phyloP scores from a whole-genome alignment of 2,797 vertebrate genomes.

The Sebastolobus altivelis region DNA sequence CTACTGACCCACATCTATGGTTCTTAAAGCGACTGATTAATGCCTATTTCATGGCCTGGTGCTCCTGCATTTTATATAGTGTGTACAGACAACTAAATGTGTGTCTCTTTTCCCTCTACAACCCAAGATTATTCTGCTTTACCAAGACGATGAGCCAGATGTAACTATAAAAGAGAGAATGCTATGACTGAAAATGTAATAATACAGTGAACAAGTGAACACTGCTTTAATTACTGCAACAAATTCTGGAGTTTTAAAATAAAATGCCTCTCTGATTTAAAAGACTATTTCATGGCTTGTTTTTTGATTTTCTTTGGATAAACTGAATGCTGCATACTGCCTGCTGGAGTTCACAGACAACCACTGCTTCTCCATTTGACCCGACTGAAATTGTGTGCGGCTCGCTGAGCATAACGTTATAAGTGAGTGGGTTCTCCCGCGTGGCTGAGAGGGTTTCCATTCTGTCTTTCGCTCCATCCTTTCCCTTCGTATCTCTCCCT shows the following conservation, averaged over 20 bases:
- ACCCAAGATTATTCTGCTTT: neutral
- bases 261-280: constrained; percentile 6
- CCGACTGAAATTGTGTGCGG: constrained; percentile 47
- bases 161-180: neutral
- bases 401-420: constrained; percentile 60
- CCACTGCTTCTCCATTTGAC: constrained; percentile 55
- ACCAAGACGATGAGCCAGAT: neutral
- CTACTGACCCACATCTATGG: too few species aligned
- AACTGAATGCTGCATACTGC: neutral
- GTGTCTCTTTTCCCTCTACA: neutral
- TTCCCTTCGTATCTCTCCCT: constrained; percentile 24
- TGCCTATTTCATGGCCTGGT: too few species aligned
- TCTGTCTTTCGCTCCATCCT: constrained; percentile 35
- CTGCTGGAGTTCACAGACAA: constrained; percentile 15
- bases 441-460: constrained; percentile 70
- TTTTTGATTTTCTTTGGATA: neutral
- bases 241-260: neutral
- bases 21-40: too few species aligned
- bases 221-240: constrained; percentile 3
- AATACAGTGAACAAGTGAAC: neutral
- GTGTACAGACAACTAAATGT: neutral
- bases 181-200: neutral
- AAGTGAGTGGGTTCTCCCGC: constrained; percentile 60
- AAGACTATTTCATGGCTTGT: neutral
- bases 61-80: neutral